These are phyloP conservation scores for Papilio polyxenes DNA, from an alignment of 1,140 invertebrate species.

Conservation along the genomic window DNA sequence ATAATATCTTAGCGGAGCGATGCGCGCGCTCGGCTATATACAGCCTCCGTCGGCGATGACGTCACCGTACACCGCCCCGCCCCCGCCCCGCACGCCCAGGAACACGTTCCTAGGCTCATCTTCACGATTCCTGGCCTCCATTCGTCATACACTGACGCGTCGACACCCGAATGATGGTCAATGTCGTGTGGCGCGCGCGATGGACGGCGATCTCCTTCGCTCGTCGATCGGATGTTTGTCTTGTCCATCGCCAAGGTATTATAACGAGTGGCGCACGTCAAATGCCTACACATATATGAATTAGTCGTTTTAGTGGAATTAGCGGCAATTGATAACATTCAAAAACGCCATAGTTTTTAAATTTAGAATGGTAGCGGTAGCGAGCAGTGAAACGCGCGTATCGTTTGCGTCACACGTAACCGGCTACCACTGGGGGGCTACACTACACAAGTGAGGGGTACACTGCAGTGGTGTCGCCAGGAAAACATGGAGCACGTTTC, in stretches of 20 bases:
- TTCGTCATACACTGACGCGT: conserved; percentile 52
- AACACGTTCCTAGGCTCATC: conserved; percentile 68
- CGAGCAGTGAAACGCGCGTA: not conserved
- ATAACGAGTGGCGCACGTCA: conserved; percentile 25
- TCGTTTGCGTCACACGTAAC: not conserved
- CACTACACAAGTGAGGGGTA: no score
- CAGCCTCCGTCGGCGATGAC: conserved; percentile 70
- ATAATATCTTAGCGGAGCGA: conserved; percentile 49
- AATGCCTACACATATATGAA: not conserved
- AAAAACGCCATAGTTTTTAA: not conserved
- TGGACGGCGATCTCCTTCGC: not conserved
- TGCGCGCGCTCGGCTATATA: conserved; percentile 72
- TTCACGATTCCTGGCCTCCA: conserved; percentile 62
- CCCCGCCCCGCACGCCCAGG: conserved; percentile 40
- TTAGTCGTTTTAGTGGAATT: conserved; percentile 17
- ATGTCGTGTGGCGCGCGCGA: not conserved
- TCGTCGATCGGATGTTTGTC: conserved; percentile 25
- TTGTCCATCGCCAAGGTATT: conserved; percentile 19
- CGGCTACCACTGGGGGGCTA: no score
- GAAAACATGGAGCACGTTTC: no score
- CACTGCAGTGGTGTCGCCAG: no score
- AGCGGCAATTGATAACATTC: not conserved
- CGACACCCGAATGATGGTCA: conserved; percentile 4
- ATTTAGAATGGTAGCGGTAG: not conserved
- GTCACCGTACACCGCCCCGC: conserved; percentile 59